Evolutionary conservation across 2,797 vertebrate species (phyloP).

Genomic region (Notoglanidium macrostoma): DNA sequence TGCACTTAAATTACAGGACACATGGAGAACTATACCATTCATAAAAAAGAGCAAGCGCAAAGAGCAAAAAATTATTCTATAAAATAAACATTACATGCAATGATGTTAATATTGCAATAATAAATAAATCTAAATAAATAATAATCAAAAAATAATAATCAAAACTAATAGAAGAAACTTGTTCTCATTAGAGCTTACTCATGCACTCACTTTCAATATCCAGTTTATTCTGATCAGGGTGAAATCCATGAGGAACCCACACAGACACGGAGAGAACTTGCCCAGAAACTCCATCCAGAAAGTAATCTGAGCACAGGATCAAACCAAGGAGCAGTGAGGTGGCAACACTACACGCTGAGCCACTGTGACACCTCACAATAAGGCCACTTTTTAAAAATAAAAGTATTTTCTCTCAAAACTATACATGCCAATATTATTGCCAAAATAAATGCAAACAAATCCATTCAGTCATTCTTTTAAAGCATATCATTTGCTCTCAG

Average conservation of each 20-base stretch:
- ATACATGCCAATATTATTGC: not conserved
- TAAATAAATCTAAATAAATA: too few species aligned
- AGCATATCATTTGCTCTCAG: not conserved
- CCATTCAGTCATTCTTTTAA: not conserved
- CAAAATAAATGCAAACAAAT: not conserved
- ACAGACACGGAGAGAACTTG: not conserved
- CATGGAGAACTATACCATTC: not conserved
- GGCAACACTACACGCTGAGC: not conserved
- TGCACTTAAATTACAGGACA: not conserved
- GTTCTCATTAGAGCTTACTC: not conserved
- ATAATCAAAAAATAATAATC: too few species aligned
- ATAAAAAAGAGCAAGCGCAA: not conserved
- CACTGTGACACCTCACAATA: not conserved
- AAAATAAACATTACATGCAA: slow-evolving; percentile 5
- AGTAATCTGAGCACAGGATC: not conserved
- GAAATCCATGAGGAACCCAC: not conserved
- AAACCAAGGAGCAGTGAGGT: not conserved
- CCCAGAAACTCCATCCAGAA: not conserved
- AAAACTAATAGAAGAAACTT: not conserved
- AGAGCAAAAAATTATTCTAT: not conserved
- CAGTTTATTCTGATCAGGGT: not conserved
- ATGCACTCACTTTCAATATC: not conserved
- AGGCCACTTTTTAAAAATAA: not conserved
- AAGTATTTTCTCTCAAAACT: not conserved
- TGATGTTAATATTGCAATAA: too few species aligned